Evolutionary conservation across 2,113 vertebrate genomes (phyloP).

Genomic region (Mormyrus iriodes): DNA sequence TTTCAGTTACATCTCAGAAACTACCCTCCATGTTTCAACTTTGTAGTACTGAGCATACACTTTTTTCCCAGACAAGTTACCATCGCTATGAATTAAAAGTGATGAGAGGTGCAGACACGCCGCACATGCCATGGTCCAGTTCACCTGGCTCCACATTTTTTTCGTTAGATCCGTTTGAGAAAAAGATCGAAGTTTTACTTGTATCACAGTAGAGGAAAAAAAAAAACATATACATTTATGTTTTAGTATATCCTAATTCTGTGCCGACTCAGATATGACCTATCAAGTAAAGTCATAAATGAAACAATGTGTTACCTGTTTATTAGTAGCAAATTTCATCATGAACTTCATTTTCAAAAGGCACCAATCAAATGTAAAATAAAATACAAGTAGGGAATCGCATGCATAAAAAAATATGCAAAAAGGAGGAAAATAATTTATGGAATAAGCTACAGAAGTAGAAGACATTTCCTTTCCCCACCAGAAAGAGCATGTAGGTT

Average conservation of each 20-base stretch:
- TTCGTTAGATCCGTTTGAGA: background rate
- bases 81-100: background rate
- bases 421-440: constrained; percentile 15
- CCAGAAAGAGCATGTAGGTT: background rate
- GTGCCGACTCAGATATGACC: background rate
- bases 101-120: background rate
- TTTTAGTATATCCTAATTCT: background rate
- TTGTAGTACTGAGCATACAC: background rate
- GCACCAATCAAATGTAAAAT: background rate
- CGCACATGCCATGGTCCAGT: background rate
- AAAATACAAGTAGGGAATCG: background rate
- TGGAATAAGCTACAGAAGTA: background rate
- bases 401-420: background rate
- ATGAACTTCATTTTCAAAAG: background rate
- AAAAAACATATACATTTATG: background rate
- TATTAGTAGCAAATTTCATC: background rate
- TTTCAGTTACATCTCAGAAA: background rate
- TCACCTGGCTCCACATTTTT: background rate
- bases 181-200: background rate
- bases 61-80: background rate
- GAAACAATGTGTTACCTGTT: background rate
- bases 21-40: background rate
- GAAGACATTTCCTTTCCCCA: background rate
- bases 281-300: background rate
- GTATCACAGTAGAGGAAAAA: background rate